Evolutionary conservation across 1,140 invertebrate species (phyloP).

Genomic region (Nasonia longicornis): DNA sequence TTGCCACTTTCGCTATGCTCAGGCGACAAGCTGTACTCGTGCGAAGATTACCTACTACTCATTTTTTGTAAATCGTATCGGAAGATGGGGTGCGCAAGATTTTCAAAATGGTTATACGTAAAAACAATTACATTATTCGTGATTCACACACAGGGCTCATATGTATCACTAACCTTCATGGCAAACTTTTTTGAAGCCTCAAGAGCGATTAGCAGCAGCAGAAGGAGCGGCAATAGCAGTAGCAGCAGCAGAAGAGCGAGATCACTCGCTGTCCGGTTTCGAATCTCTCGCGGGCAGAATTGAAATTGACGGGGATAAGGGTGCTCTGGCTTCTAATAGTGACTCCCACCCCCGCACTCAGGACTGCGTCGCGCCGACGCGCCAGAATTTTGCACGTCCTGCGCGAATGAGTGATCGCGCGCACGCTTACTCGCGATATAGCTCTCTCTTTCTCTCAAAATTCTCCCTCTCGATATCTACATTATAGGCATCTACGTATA

Average conservation of each 20-base stretch:
- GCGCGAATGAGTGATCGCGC: not conserved
- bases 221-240: not conserved
- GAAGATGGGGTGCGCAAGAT: no score
- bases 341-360: not conserved
- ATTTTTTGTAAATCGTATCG: no score
- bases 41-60: no score
- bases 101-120: no score
- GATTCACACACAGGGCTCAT: no score
- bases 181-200: not conserved
- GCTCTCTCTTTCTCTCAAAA: not conserved
- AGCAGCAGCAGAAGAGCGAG: not conserved
- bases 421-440: no score
- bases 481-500: not conserved
- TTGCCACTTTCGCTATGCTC: no score
- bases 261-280: constrained; percentile 9
- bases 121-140: no score
- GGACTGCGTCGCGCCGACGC: not conserved
- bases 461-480: not conserved
- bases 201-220: not conserved
- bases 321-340: constrained; percentile 19
- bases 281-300: constrained; percentile 28
- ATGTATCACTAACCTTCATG: constrained; percentile 8
- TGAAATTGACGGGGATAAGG: constrained; percentile 24
- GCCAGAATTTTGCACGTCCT: not conserved
- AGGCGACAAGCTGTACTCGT: no score